Evolutionary conservation across 2,888 invertebrate genomes (phyloP).

Genomic region (Tyria jacobaeae): DNA sequence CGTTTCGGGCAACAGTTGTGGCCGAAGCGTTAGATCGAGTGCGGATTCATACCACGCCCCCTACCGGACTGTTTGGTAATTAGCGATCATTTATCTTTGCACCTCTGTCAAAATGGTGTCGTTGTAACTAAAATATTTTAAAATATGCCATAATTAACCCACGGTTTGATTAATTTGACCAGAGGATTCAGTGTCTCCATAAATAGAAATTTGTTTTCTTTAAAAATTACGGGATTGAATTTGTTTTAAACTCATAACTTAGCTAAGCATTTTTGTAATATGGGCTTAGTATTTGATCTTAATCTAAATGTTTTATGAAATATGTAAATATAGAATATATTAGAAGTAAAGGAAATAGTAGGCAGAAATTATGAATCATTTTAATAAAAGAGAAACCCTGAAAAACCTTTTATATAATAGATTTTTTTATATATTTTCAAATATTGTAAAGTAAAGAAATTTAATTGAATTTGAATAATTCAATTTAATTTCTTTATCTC

Average conservation of each 20-base stretch:
- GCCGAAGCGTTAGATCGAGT: constrained; percentile 44
- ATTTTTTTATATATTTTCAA: no score
- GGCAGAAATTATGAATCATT: no score
- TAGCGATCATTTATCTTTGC: constrained; percentile 81
- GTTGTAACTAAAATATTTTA: constrained; percentile 77
- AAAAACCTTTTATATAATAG: no score
- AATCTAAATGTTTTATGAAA: no score
- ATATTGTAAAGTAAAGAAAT: no score
- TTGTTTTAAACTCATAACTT: neutral
- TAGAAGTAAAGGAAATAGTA: no score
- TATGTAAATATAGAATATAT: no score
- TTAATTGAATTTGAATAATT: no score
- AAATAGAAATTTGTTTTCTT: constrained; percentile 7
- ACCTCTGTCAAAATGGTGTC: constrained; percentile 84
- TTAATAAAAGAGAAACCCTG: no score
- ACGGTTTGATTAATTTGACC: constrained; percentile 75
- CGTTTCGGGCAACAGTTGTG: constrained; percentile 41
- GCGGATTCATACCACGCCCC: constrained; percentile 59
- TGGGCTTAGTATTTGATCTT: no score
- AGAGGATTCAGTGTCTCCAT: constrained; percentile 45
- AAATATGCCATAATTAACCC: constrained; percentile 76
- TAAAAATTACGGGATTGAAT: neutral
- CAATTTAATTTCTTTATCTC: no score
- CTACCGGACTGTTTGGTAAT: constrained; percentile 68
- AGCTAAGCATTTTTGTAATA: no score